Percentiles rank a stretch among this genome's conserved stretches.
These are phyloP conservation scores for Molossus alvarezi DNA, from an alignment of 2,797 vertebrate genomes.

Conservation along the genomic window DNA sequence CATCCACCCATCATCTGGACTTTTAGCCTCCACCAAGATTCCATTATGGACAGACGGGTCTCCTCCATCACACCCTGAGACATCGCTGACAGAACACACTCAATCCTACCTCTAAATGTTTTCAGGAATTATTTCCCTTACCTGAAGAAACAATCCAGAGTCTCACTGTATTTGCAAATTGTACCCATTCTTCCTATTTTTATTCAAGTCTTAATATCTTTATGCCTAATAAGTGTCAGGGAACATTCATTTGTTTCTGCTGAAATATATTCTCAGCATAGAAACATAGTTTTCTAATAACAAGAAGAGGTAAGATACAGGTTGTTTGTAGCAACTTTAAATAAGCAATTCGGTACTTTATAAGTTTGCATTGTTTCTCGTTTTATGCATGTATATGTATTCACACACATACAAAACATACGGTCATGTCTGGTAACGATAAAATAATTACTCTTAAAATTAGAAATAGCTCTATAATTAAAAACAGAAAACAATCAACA, in stretches of 20 bases:
- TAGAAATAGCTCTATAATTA: background rate
- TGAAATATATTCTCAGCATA: slow-evolving; percentile 2
- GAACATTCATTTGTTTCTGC: background rate
- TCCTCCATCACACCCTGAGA: background rate
- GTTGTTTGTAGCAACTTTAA: background rate
- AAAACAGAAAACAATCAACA: background rate
- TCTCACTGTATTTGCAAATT: background rate
- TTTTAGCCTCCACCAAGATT: background rate
- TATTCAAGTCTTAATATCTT: background rate
- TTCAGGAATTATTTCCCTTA: background rate
- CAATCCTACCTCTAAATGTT: background rate
- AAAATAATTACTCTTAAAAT: slow-evolving; percentile 1
- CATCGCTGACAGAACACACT: background rate
- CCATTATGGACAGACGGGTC: background rate
- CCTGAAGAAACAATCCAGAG: background rate
- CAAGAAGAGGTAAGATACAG: background rate
- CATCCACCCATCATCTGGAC: background rate
- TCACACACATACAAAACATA: background rate
- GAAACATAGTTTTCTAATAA: background rate
- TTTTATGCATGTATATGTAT: background rate
- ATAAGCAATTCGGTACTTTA: background rate
- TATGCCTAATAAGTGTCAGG: background rate
- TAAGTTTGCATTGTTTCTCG: background rate
- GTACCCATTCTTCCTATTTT: background rate
- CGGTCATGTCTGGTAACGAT: background rate